Percentiles rank a stretch among this genome's conserved stretches.
These are phyloP conservation scores for Alloscopus bannaensis DNA, from an alignment of 2,888 invertebrate species.

Conservation along the genomic window DNA sequence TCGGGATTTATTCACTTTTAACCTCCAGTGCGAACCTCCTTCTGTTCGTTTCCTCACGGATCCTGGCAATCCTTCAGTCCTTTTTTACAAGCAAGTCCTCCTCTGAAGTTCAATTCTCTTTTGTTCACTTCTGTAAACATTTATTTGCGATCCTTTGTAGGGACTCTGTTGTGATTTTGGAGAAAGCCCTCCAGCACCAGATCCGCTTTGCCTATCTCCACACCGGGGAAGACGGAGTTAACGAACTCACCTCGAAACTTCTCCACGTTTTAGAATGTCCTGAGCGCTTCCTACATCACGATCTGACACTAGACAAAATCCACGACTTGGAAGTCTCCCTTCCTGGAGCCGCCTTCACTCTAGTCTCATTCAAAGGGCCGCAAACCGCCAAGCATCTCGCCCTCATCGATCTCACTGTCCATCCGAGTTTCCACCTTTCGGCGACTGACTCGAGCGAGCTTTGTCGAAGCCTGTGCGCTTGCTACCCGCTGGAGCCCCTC, in stretches of 20 bases:
- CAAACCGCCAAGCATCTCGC: constrained; percentile 26
- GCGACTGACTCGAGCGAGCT: constrained; percentile 49
- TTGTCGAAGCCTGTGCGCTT: constrained; percentile 37
- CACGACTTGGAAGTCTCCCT: constrained; percentile 34
- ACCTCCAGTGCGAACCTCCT: constrained; percentile 48
- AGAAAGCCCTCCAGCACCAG: constrained; percentile 19
- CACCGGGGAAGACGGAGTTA: constrained; percentile 3
- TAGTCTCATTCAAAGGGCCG: constrained; percentile 39
- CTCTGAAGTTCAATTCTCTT: too few species aligned
- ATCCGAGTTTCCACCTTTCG: constrained; percentile 55
- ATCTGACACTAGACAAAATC: constrained; percentile 65
- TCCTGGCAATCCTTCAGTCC: constrained; percentile 73
- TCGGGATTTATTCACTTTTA: constrained; percentile 52
- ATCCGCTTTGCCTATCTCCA: constrained; percentile 15
- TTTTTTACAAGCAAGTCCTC: constrained; percentile 74
- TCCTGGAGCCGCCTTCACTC: constrained; percentile 36
- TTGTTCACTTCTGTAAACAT: too few species aligned
- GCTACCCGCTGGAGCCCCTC: constrained; percentile 55
- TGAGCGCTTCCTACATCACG: constrained; percentile 75
- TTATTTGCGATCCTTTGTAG: too few species aligned
- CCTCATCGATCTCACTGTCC: constrained; percentile 26
- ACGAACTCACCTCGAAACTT: constrained; percentile 20
- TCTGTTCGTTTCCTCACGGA: constrained; percentile 61
- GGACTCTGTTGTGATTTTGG: too few species aligned
- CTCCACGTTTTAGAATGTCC: constrained; percentile 74